Evolutionary conservation across 2,113 vertebrate species (phyloP).

Genomic region (Stegostoma tigrinum): DNA sequence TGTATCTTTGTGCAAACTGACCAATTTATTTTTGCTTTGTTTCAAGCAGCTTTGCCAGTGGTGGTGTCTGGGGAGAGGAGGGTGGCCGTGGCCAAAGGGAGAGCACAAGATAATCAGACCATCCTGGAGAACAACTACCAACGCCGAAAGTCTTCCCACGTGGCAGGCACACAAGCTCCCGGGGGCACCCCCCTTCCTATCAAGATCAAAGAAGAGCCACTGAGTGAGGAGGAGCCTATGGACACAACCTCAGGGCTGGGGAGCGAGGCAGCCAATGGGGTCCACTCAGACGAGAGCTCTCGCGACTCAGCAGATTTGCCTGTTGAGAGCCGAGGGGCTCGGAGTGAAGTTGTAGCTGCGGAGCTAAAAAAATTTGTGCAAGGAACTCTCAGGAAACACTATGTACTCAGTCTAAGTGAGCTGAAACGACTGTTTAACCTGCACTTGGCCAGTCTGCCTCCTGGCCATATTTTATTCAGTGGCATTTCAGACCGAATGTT

Average conservation of each 20-base stretch:
- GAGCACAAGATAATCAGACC: constrained; percentile 62
- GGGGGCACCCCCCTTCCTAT: constrained; percentile 45
- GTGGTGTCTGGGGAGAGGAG: constrained; percentile 78
- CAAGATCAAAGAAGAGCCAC: constrained; percentile 65
- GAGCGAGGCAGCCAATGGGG: constrained; percentile 69
- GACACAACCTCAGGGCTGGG: constrained; percentile 57
- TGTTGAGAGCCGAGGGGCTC: constrained; percentile 42
- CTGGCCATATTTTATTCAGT: constrained; percentile 70
- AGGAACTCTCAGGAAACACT: constrained; percentile 79
- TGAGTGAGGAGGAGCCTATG: constrained; percentile 73
- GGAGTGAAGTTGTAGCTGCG: constrained; percentile 49
- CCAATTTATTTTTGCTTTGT: not conserved
- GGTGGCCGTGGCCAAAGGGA: constrained; percentile 69
- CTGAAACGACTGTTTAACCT: constrained; percentile 92
- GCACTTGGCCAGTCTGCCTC: constrained; percentile 83
- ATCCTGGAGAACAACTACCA: constrained; percentile 72
- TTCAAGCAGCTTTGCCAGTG: constrained; percentile 50
- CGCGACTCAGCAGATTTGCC: constrained; percentile 57
- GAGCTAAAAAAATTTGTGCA: constrained; percentile 84
- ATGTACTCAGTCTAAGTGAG: constrained; percentile 88
- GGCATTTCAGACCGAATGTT: constrained; percentile 88
- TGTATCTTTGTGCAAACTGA: not conserved
- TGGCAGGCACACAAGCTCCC: not conserved
- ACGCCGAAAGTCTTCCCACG: constrained; percentile 54
- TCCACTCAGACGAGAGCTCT: constrained; percentile 50